Base-by-base conservation (phyloP, 2,888 invertebrate species). In the Ennomos quercinarius region DNA sequence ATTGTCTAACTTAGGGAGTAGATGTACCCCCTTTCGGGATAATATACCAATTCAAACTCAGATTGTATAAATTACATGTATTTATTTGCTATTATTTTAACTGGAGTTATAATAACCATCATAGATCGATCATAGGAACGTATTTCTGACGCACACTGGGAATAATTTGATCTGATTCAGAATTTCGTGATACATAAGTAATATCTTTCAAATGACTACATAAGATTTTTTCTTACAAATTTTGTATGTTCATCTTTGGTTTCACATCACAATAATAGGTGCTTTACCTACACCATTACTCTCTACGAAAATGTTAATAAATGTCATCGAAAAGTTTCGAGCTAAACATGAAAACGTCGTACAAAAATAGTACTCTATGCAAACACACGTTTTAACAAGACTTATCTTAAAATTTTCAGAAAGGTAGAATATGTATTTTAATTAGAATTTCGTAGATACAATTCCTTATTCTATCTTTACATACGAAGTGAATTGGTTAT, bases 281-380 rank as follows among this genome's bases (percentile, higher is more conserved):
- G 35, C 8, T 51, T 46, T 37, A 17, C 27, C 27, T 27, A 27
- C 37, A 44, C 11, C 44, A 4, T 35, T 12, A 9, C 36, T 10
- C 35, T 10, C 34, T 13, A 42, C 11, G 10, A 40, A 42, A 41
- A 12, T 53, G 44, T 54, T 45, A 40, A 42, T 53, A 59, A 54
- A 59, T 35, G 34, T 53, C 38, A 51, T 60, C 45, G 38, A 60
- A 60, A 60, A 59, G 49, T 13, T 53, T 47, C 48, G 35, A 59
- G 53, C 41, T 44, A 42, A 45, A 40, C 44, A 34, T 55, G 46
- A 55, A 60, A 60, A 60, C 40, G 39, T 42, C 50, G 38, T 60
- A 60, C 60, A 60, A 60, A 60, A 60, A 60, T 60, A 60, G 45
- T 55, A 51, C 40, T 17, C 40, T 44, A n/a, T 45, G 13, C 17